These are phyloP conservation scores for Belonocnema kinseyi DNA, from an alignment of 1,140 invertebrate genomes.

Conservation along the genomic window DNA sequence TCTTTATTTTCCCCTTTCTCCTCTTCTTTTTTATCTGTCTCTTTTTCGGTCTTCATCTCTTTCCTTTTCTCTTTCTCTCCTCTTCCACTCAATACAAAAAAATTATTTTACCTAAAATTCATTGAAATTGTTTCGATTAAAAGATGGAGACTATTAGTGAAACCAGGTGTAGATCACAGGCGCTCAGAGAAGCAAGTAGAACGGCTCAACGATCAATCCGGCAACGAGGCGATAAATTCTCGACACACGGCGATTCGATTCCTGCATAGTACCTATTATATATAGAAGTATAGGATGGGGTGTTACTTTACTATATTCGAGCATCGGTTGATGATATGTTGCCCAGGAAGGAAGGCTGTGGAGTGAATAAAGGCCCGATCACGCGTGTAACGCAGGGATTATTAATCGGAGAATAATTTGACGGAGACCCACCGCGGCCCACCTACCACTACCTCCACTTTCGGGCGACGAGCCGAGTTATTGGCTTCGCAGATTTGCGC, in stretches of 20 bases:
- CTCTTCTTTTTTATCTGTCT: no score
- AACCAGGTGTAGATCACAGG: not conserved
- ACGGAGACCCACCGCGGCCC: constrained; percentile 49
- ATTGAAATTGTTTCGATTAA: no score
- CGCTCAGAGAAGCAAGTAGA: constrained; percentile 34
- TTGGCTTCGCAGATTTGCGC: constrained; percentile 71
- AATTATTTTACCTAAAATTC: no score
- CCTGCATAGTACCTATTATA: not conserved
- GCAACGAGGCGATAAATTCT: constrained; percentile 37
- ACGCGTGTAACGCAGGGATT: constrained; percentile 74
- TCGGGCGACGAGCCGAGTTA: constrained; percentile 64
- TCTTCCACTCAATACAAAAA: no score
- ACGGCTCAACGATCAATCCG: constrained; percentile 50
- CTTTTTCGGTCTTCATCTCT: no score
- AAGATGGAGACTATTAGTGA: no score
- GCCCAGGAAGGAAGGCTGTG: constrained; percentile 53
- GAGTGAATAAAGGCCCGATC: constrained; percentile 68
- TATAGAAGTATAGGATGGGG: constrained; percentile 4
- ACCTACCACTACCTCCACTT: constrained; percentile 36
- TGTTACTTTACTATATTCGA: constrained; percentile 28
- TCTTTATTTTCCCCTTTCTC: no score
- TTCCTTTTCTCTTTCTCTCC: no score
- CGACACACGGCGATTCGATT: constrained; percentile 14
- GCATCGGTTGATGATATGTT: constrained; percentile 34
- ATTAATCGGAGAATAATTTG: constrained; percentile 74